Evolutionary conservation across 2,797 vertebrate species (phyloP), one percentile per base, ranked within the genome.

Genomic region (Carapus acus): DNA sequence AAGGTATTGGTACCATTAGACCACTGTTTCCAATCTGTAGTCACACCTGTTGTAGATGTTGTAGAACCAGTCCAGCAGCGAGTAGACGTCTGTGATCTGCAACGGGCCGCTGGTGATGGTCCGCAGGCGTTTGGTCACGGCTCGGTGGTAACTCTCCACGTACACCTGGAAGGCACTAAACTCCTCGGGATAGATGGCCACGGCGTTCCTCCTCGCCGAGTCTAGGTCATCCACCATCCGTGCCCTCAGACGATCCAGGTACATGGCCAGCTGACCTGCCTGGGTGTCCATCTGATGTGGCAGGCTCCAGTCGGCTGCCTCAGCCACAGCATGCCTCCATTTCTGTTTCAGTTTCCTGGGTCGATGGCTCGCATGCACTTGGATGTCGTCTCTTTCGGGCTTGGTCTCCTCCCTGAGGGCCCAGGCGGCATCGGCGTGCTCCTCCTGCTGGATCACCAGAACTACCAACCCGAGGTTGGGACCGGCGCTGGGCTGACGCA

Each of bases 11-110:
- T 27, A 27, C 5, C 19, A 44, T 31, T 43, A 22, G 9, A 9
- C 5, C 9, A 5, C 24, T 5, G 24, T 27, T 24, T 34, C 12
- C 47, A 4, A 1, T 6, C 21, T 6, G 24, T 15, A 2, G 4
- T 11, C 71, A 70, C 58, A 93, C 94, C 93, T 92, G 81, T 86
- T 89, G 82, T 97, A 96, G 80, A 91, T 86, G 61, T 94, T 93
- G 85, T 93, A 90, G 84, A 92, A 90, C 93, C 94, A 97, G 51
- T 96, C 91, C 24, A 97, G 83, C 29, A 96, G 81, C 7, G 90
- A 90, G 77, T 95, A 96, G 49, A 92, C 91, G 1, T 97, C 91
- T 0, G 90, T 81, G 58, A 94, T 89, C 33, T 87, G 85, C 45
- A 94, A 79, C 0, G 86, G 84, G 1, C 86, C 82, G 21, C 81